These are phyloP conservation scores for Rynchops niger DNA, from an alignment of 2,113 vertebrate species.

Conservation along the genomic window DNA sequence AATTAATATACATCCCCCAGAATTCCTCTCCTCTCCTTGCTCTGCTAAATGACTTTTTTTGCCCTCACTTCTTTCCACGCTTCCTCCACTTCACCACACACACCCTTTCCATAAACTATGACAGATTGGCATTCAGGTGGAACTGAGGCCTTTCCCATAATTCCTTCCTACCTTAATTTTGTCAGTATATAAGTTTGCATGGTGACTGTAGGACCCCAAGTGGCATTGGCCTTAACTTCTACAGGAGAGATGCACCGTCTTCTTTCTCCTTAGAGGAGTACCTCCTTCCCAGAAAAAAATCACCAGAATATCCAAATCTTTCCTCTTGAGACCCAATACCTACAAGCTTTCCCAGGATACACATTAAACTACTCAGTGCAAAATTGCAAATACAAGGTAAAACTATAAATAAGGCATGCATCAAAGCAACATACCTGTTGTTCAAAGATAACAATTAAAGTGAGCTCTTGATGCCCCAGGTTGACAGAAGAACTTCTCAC, in stretches of 20 bases:
- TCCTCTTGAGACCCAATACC: neutral
- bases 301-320: neutral
- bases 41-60: neutral
- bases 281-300: neutral
- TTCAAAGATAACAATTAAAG: neutral
- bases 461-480: neutral
- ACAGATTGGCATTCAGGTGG: neutral
- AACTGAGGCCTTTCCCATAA: neutral
- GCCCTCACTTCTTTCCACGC: neutral
- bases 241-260: neutral
- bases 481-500: neutral
- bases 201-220: neutral
- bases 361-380: neutral
- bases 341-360: neutral
- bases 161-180: neutral
- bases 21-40: neutral
- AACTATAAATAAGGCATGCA: neutral
- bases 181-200: neutral
- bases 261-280: neutral
- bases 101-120: neutral
- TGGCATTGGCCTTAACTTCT: neutral
- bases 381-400: neutral
- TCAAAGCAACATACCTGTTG: neutral
- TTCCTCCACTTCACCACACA: neutral
- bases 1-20: neutral